These are phyloP conservation scores for Cyrtorhinus lividipennis DNA, from an alignment of 1,140 invertebrate species.

Conservation along the genomic window DNA sequence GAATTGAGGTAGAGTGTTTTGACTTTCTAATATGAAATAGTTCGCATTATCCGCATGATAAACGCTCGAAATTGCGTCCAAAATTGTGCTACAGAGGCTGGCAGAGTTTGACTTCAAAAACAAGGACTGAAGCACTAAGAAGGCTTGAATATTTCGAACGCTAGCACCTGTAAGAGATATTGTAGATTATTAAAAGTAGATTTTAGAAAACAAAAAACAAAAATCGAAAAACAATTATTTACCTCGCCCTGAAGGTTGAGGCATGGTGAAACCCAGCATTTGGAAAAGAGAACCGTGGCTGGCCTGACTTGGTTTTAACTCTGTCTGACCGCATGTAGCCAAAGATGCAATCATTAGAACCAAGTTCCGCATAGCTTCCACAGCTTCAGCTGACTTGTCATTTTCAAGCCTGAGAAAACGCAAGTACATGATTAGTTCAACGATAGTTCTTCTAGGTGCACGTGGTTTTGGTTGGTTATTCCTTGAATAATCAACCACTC, in stretches of 20 bases:
- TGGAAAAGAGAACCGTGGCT: slow-evolving; percentile 81
- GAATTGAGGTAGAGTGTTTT: slow-evolving; percentile 90
- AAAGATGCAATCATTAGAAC: slow-evolving; percentile 85
- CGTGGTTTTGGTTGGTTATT: too few relatives aligned
- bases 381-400: slow-evolving; percentile 58
- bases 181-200: not conserved
- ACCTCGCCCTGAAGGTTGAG: slow-evolving; percentile 77
- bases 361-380: slow-evolving; percentile 81
- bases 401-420: slow-evolving; percentile 48
- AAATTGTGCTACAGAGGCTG: slow-evolving; percentile 70
- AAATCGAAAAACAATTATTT: slow-evolving; percentile 28
- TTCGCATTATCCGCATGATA: slow-evolving; percentile 97
- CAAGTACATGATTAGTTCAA: not conserved
- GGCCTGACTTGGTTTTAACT: slow-evolving; percentile 68
- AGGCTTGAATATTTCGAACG: slow-evolving; percentile 87
- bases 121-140: slow-evolving; percentile 86
- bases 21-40: slow-evolving; percentile 95
- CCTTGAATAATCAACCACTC: not conserved
- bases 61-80: slow-evolving; percentile 91
- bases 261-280: slow-evolving; percentile 80
- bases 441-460: too few relatives aligned
- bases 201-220: not conserved
- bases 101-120: slow-evolving; percentile 82
- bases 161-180: slow-evolving; percentile 38
- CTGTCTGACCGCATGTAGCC: slow-evolving; percentile 82